Evolutionary conservation across 2,113 vertebrate genomes (phyloP).

Genomic region (Odocoileus virginianus): DNA sequence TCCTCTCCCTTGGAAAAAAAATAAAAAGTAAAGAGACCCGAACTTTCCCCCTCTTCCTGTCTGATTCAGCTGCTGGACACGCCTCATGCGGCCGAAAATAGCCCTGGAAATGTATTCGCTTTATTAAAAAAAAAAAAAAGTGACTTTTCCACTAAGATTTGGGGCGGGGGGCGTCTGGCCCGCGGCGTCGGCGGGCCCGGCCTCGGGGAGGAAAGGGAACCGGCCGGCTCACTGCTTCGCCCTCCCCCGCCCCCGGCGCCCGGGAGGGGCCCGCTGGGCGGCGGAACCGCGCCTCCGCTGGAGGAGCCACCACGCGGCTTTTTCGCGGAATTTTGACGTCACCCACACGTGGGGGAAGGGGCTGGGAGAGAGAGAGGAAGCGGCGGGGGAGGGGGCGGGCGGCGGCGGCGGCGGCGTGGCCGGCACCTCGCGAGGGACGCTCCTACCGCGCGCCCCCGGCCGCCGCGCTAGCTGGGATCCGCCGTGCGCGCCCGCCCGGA

Average conservation of each 20-base stretch:
- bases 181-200: neutral
- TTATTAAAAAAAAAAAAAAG: neutral
- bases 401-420: neutral
- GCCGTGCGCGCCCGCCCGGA: neutral
- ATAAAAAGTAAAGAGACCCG: slow-evolving; percentile 15
- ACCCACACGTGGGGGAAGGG: slow-evolving; percentile 66
- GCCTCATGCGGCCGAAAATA: slow-evolving; percentile 58
- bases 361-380: slow-evolving; percentile 68
- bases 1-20: neutral
- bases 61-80: slow-evolving; percentile 62
- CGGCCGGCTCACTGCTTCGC: neutral
- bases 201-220: neutral
- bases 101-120: slow-evolving; percentile 40
- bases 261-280: slow-evolving; percentile 30
- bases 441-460: neutral
- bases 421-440: neutral
- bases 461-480: neutral
- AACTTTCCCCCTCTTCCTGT: slow-evolving; percentile 65
- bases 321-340: slow-evolving; percentile 78
- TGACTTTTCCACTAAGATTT: slow-evolving; percentile 16
- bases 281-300: slow-evolving; percentile 51
- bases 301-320: slow-evolving; percentile 75
- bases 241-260: neutral
- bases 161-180: slow-evolving; percentile 11
- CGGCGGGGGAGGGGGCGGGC: slow-evolving; percentile 55